Conservation (phyloP, 2,888 invertebrate species). For the Drosophila paranaensis region DNA sequence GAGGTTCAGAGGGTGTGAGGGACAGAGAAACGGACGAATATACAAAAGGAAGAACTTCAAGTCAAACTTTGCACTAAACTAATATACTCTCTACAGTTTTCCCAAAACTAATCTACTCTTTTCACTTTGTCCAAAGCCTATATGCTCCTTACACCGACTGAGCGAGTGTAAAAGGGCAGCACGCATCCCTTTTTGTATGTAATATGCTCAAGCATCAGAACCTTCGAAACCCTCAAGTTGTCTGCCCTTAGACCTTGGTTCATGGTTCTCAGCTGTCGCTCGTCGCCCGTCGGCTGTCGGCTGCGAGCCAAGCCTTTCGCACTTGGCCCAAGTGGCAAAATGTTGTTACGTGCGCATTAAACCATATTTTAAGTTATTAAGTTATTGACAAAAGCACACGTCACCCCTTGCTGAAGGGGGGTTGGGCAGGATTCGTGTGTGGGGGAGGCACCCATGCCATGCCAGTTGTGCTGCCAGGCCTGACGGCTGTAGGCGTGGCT, state of each 20-base stretch:
- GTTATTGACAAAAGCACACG: conserved; percentile 79
- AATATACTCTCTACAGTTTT: too few species aligned
- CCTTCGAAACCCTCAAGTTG: conserved; percentile 28
- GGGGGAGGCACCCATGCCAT: conserved; percentile 1
- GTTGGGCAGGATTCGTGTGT: background rate
- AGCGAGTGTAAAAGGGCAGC: conserved; percentile 9
- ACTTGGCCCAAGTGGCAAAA: conserved; percentile 76
- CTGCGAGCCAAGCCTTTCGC: conserved; percentile 51
- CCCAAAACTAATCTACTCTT: too few species aligned
- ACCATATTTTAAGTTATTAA: conserved; percentile 81
- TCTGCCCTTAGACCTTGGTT: conserved; percentile 35
- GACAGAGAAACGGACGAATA: too few species aligned
- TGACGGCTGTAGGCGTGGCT: conserved; percentile 45
- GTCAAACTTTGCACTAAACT: too few species aligned
- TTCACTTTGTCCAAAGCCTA: background rate
- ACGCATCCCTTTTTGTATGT: background rate
- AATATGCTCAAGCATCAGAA: conserved; percentile 11
- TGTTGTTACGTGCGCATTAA: conserved; percentile 79
- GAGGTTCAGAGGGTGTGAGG: too few species aligned
- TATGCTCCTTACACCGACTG: background rate
- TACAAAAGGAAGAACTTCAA: too few species aligned
- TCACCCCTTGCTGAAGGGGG: conserved; percentile 58
- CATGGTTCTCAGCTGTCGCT: conserved; percentile 27
- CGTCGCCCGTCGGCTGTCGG: conserved; percentile 17
- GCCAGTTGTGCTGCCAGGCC: conserved; percentile 27